phyloP scores from a whole-genome alignment of 2,888 invertebrate species.

The Protonemura montana region DNA sequence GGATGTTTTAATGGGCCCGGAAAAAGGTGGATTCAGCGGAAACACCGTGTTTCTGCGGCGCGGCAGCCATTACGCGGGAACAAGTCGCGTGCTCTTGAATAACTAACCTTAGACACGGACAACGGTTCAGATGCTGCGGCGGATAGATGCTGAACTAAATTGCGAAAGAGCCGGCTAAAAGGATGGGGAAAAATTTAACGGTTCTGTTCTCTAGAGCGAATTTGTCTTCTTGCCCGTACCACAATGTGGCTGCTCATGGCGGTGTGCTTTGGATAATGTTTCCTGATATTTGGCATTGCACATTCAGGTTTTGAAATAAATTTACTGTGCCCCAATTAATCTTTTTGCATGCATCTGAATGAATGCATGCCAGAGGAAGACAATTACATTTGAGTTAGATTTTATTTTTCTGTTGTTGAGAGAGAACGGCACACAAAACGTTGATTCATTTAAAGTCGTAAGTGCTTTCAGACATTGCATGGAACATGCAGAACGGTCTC shows the following conservation, averaged over 20 bases:
- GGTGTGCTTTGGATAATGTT: not conserved
- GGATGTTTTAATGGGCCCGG: conserved; percentile 1
- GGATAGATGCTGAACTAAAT: not conserved
- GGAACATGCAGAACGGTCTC: not conserved
- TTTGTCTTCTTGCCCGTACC: not conserved
- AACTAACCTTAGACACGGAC: conserved; percentile 15
- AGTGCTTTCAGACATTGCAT: not conserved
- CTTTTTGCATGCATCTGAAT: not conserved
- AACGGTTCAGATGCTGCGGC: not conserved
- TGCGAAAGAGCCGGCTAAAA: not conserved
- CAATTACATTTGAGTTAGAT: not conserved
- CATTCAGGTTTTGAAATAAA: not conserved
- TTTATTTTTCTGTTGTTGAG: not conserved
- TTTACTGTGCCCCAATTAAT: not conserved
- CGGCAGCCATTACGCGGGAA: not conserved
- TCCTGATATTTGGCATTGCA: not conserved
- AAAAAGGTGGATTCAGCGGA: conserved; percentile 38
- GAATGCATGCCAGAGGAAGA: not conserved
- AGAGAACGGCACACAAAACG: not conserved
- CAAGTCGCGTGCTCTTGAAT: conserved; percentile 1
- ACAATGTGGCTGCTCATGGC: not conserved
- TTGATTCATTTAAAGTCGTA: not conserved
- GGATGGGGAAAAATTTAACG: not conserved
- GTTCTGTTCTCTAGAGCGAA: not conserved
- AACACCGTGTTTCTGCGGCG: conserved; percentile 21